Evolutionary conservation across 2,797 vertebrate genomes (phyloP).

Genomic region (Setipinna tenuifilis): DNA sequence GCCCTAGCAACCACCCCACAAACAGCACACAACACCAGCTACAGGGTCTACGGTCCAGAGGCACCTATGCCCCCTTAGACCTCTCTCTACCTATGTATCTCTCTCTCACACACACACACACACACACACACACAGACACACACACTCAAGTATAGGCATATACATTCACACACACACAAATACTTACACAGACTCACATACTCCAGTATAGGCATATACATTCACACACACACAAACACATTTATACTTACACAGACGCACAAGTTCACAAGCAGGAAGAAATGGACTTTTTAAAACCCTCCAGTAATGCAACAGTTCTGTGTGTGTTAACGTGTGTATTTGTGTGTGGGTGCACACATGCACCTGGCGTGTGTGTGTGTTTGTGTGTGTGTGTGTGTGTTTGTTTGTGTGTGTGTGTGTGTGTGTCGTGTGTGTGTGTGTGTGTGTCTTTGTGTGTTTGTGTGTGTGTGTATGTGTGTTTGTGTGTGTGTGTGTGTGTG

Average conservation of each 20-base stretch:
- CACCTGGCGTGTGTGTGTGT: conserved; percentile 33
- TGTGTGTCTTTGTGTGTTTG: conserved; percentile 38
- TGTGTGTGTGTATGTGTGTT: conserved; percentile 4
- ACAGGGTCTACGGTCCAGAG: neutral
- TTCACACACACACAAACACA: neutral
- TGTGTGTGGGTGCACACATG: neutral
- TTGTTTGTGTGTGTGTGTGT: conserved; percentile 38
- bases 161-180: neutral
- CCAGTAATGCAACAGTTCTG: too few species aligned
- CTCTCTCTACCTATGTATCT: neutral
- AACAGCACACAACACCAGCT: neutral
- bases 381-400: conserved; percentile 39
- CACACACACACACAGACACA: neutral
- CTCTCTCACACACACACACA: neutral
- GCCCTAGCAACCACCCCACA: neutral
- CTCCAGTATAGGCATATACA: neutral
- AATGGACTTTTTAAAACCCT: too few species aligned
- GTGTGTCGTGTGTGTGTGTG: conserved; percentile 37
- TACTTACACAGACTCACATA: neutral
- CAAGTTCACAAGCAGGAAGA: neutral
- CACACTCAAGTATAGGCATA: neutral
- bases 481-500: conserved; percentile 15
- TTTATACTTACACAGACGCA: neutral
- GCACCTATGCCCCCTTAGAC: neutral
- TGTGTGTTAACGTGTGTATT: neutral